Conservation (phyloP, 2,888 invertebrate species). For the Ectemnius continuus region DNA sequence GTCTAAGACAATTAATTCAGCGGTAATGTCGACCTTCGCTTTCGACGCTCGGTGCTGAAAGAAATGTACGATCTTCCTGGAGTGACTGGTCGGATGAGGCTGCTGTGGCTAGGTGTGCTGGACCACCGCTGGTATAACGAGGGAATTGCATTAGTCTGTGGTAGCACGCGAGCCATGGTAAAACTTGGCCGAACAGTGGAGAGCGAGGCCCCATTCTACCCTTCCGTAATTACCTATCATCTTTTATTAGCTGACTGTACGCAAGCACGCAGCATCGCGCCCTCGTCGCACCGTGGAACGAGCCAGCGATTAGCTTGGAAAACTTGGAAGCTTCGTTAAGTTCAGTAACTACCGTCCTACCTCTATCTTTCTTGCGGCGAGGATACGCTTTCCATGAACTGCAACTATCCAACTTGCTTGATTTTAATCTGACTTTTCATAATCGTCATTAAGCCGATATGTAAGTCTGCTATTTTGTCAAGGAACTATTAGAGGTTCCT, state of each 20-base stretch:
- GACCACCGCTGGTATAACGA: constrained; percentile 34
- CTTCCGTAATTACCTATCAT: constrained; percentile 41
- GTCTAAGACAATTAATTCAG: constrained; percentile 35
- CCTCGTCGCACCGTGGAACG: neutral
- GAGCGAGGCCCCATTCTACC: neutral
- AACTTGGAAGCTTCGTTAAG: no score
- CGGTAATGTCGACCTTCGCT: constrained; percentile 25
- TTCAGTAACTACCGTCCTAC: no score
- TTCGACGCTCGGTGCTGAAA: constrained; percentile 27
- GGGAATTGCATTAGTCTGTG: constrained; percentile 48
- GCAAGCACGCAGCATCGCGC: no score
- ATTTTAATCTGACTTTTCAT: no score
- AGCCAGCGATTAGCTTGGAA: neutral
- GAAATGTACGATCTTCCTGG: constrained; percentile 7
- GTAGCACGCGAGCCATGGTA: constrained; percentile 20
- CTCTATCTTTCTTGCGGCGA: no score
- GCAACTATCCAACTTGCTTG: no score
- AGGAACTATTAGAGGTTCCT: no score
- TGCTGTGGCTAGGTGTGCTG: constrained; percentile 14
- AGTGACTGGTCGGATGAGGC: constrained; percentile 27
- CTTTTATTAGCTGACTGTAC: constrained; percentile 20
- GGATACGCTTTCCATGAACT: no score
- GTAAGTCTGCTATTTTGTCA: no score
- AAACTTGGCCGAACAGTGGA: constrained; percentile 25
- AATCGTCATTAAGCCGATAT: no score